Base-by-base conservation (phyloP, 2,888 invertebrate genomes). In the Pachymerium ferrugineum region DNA sequence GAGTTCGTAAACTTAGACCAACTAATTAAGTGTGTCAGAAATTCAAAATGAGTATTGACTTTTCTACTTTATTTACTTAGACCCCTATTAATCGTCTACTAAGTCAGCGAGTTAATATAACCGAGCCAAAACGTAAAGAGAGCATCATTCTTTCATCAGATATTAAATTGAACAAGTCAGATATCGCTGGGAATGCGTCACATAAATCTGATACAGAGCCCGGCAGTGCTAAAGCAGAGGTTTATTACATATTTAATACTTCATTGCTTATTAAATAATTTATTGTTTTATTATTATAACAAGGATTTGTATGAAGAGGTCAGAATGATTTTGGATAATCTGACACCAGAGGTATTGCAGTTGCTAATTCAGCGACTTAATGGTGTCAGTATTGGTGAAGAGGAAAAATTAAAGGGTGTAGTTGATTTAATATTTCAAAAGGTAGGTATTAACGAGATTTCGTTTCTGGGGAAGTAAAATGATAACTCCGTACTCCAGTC, bases 341-440 rank as follows among this genome's bases (percentile, higher is more conserved):
- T 97, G 76, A 97, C 97, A 0, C 97, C 97, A 0, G 93, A 97
- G 82, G 96, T 96, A 81, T 95, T 95, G 81, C 88, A 90, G 73
- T 90, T 89, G 0, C 85, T 97, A 74, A 85, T 94, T 22, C 87
- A 88, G 33, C 92, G 91, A 85, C 90, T 96, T 29, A 87, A 89
- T 76, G 83, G 86, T 14, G 84, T 96, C 31, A 87, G 89, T 76
- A 93, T 97, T 74, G 90, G 93, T 81, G 91, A 89, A 2, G 87
- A 88, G 74, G 89, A 89, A 73, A 88, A 91, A 78, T 85, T 97
- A 73, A 88, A 89, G 79, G 91, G 90, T 78, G 92, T 94, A 16
- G 94, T 96, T 79, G 88, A 92, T 80, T 86, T 97, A 76, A 91
- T 97, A 3, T 97, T 97, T 82, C 94, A 96, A 81, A 97, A 97